Percentiles rank a stretch among this genome's conserved stretches.
Evolutionary conservation across 2,888 invertebrate species (phyloP).

Genomic region (Odontothrips loti): DNA sequence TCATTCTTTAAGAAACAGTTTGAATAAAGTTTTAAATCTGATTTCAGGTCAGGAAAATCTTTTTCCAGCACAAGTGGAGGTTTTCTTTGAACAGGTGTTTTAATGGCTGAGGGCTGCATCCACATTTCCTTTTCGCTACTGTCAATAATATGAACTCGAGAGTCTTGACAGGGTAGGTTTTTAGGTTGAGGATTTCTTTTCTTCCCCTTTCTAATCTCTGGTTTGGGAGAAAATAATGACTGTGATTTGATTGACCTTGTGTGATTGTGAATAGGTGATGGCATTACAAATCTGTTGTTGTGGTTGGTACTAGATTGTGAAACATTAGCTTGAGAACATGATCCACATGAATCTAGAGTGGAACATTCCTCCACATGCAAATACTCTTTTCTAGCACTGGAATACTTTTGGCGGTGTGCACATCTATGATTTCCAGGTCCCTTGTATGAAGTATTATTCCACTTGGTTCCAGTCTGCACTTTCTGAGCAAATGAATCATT

Average conservation of each 20-base stretch:
- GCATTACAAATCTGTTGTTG: not conserved
- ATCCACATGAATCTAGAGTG: not conserved
- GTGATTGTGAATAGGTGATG: not conserved
- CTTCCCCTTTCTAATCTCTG: not conserved
- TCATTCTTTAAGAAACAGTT: not conserved
- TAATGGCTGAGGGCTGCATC: not conserved
- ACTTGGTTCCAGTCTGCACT: not conserved
- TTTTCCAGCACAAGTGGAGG: not conserved
- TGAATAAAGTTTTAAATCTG: not conserved
- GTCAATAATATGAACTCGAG: not conserved
- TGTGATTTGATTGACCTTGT: not conserved
- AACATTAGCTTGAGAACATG: not conserved
- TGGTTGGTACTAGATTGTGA: not conserved
- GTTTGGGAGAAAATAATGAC: not conserved
- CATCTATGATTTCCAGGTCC: not conserved
- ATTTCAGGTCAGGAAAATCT: not conserved
- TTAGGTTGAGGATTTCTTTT: not conserved
- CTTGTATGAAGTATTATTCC: not conserved
- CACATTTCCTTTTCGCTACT: not conserved
- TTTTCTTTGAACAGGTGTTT: not conserved
- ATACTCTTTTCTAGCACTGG: not conserved
- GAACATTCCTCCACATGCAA: not conserved
- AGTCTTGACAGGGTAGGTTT: not conserved
- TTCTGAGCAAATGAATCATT: constrained; percentile 2
- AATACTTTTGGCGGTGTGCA: not conserved